These are phyloP conservation scores for Notodonta dromedarius DNA, from an alignment of 2,888 invertebrate genomes.

Conservation along the genomic window DNA sequence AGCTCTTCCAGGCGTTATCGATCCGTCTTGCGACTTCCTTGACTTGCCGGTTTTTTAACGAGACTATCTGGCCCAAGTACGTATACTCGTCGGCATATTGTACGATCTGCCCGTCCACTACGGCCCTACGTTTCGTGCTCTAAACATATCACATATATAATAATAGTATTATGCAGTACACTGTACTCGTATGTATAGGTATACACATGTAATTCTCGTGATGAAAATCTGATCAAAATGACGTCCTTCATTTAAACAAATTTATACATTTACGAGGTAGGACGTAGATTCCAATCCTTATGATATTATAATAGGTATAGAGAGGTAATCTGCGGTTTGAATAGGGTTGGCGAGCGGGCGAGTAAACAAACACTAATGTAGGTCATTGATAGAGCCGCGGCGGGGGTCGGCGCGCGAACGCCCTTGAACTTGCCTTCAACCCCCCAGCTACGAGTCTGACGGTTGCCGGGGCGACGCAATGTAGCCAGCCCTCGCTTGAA, in stretches of 20 bases:
- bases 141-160: no score
- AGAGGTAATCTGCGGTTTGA: neutral
- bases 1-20: no score
- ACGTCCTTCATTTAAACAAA: neutral
- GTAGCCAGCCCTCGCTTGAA: neutral
- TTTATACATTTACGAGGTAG: neutral
- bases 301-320: constrained; percentile 1
- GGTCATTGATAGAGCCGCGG: constrained; percentile 29
- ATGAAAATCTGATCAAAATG: neutral
- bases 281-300: neutral
- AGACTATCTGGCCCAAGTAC: no score
- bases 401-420: constrained; percentile 25
- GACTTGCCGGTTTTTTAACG: no score
- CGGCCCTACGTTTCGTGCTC: no score
- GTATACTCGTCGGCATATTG: no score
- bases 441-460: neutral
- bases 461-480: neutral
- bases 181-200: no score
- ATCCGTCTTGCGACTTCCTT: no score
- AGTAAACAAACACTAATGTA: constrained; percentile 28
- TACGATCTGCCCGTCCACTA: no score
- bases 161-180: no score
- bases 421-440: constrained; percentile 39
- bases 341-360: constrained; percentile 5
- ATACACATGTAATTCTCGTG: neutral